Conservation (phyloP, 2,888 invertebrate species). For the Ernsta delagoae region DNA sequence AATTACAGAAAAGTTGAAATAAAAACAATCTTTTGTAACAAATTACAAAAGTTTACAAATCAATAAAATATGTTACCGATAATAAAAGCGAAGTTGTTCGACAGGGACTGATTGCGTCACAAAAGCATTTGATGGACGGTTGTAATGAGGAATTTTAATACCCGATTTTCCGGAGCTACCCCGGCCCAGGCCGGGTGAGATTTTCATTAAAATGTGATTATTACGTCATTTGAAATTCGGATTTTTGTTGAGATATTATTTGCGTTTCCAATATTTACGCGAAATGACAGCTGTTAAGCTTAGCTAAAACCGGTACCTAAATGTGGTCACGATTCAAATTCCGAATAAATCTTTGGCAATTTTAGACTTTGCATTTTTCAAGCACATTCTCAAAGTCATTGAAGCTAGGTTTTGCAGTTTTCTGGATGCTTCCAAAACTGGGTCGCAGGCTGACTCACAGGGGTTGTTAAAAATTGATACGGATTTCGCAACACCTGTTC, state of each 20-base stretch:
- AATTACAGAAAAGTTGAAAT: no score
- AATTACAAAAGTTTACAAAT: background rate
- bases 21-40: no score
- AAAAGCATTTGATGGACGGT: conserved; percentile 1
- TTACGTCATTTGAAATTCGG: no score
- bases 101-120: background rate
- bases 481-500: background rate
- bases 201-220: no score
- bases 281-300: no score
- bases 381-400: background rate
- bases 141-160: background rate
- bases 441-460: background rate
- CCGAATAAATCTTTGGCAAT: background rate
- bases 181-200: no score
- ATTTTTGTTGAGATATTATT: no score
- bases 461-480: background rate
- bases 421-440: background rate
- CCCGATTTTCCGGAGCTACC: background rate
- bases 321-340: no score
- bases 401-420: background rate
- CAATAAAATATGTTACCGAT: background rate
- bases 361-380: background rate
- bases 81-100: background rate
- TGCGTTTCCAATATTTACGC: no score
- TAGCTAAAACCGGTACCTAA: no score